Base-by-base conservation (phyloP, 1,140 invertebrate species). In the Hermatobates lingyangjiaoensis region DNA sequence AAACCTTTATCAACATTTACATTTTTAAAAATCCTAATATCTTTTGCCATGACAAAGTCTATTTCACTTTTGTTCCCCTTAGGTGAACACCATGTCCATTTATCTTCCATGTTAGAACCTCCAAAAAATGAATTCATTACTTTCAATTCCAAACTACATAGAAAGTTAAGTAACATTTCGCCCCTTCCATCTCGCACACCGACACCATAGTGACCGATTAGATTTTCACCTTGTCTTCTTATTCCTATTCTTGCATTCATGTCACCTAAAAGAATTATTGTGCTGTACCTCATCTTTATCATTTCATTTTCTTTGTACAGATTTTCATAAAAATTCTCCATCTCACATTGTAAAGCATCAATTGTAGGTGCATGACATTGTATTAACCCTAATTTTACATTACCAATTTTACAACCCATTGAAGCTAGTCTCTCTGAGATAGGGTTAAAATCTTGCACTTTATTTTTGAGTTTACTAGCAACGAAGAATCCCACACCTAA, bases 31-130 rank as follows among this genome's bases (percentile, higher is more conserved):
- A 10, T 42, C 21, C 39, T 42, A 12, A 20, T 18, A 42, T 42
- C 39, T 20, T 42, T 42, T 5, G 39, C 39, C 39, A 42, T 42
- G 18, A 42, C 21, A 18, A 42, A 42, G 21, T 42, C 39, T 5
- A 42, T 42, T 18, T 42, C 39, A 20, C 39, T 42, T 20, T 42
- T 42, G 21, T 42, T 10, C 18, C 39, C 39, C 21, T 18, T 5
- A 18, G 39, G 39, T 10, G 39, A 42, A 42, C 39, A 42, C 39
- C 39, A 42, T 20, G 39, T 42, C 39, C 39, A 42, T 42, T 42
- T 42, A 20, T 42, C 18, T 18, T 42, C 39, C 18, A 42, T 42
- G 18, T 5, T 42, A n/a, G n/a, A n/a, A 5, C 39, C 39, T 18
- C 39, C 21, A 20, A 42, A 42, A 20, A 42, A 42, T 42, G 39